Base-by-base conservation (phyloP, 37 sponge, comb jelly and placozoan species). In the Crambe crambe region DNA sequence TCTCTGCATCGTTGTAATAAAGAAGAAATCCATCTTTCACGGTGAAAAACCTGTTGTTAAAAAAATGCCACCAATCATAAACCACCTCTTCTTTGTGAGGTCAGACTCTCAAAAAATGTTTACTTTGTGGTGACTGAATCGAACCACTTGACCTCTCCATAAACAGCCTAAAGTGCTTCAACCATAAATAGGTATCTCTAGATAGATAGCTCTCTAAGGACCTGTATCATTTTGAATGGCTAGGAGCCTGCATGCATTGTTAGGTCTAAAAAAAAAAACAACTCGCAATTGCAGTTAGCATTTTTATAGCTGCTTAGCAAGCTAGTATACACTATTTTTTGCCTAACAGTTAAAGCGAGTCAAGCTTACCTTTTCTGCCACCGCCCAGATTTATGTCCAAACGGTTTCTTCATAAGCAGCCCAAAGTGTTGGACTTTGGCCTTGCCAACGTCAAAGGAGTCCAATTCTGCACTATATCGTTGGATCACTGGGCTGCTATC, bases 21-120 rank as follows among this genome's bases (percentile, higher is more conserved):
- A 98, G 86, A n/a, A 98, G 77, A 79, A 98, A 98, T 0, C 98
- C 94, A 36, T 98, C 98, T 42, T 98, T 98, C 39, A 95, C 83
- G 40, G 95, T 91, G 72, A 93, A 98, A 85, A 98, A 98, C 73
- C 98, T 97, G 54, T 70, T 6, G 30, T 35, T 17, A 47, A 41
- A 30, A 37, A 41, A 42, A 30, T 30, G 30, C 26, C 8, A 22
- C 64, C 64, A 62, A 62, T n/a, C n/a, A n/a, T n/a, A n/a, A n/a
- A 15, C 51, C 10, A 47, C 51, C 6, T 12, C 51, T 47, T 47
- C 51, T 47, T 15, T 47, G 12, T 47, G 10, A 47, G 51, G 6
- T 47, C 51, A 15, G 10, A 47, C 51, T 47, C 12, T 12, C 6
- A 47, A 15, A 8, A 29, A 22, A 20, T 62, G n/a, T 62, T 29